Base-by-base conservation (phyloP, 1,140 invertebrate genomes). In the Drosophila neocordata region DNA sequence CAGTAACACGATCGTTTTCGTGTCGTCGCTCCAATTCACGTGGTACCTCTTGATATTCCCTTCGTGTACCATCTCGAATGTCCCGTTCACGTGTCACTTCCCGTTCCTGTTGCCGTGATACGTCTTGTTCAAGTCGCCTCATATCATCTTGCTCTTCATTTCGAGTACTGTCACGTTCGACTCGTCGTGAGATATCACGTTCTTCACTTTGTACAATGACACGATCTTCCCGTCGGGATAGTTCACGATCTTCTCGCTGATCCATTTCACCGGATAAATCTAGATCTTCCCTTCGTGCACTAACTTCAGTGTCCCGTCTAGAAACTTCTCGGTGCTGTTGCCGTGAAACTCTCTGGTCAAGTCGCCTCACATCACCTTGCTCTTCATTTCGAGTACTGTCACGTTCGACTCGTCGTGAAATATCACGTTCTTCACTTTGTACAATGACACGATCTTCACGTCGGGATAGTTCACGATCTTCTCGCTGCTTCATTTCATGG, bases 221-320 rank as follows among this genome's bases (percentile, higher is more conserved):
- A 1, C 38, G 69, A 37, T 72, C 64, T 5, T 13, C 48, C 12
- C 27, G 60, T 4, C 41, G 62, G 20, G 58, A 51, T 7, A 11
- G 1, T 22, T 56, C 18, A 15, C 55, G 61, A 1, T 41, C 22
- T 5, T 65, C 24, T 9, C 41, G 24, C 18, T 15, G 27, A 1
- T 31, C 27, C 27, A 31, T 31, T 31, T 31, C 5, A 31, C 27
- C 37, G 1, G 37, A 24, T 0, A 27, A 3, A 18, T 44, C 48
- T 5, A 27, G 64, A 22, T 67, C 52, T 7, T 15, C 48, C 3
- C 31, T 22, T 20, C 48, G 60, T 13, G 41, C 5, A 8, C 24
- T 8, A 13, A 15, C 11, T 7, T n/a, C 31, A 37, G 38, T n/a
- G 0, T 13, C 18, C 7, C 34, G 61, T 1, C 37, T 7, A 15